Evolutionary conservation across 2,113 vertebrate species (phyloP).

Genomic region (Stegostoma tigrinum): DNA sequence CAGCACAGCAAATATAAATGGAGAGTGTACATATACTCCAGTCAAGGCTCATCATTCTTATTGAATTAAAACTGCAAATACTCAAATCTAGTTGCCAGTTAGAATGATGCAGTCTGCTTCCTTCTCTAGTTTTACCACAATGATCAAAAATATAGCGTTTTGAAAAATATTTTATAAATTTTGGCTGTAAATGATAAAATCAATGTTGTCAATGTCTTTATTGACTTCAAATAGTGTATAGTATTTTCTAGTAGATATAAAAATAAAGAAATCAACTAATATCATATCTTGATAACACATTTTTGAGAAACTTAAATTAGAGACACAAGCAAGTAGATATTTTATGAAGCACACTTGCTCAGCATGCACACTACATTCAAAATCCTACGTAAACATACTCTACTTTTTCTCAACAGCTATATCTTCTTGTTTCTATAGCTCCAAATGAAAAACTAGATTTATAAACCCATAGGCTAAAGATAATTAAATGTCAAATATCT

Average conservation of each 20-base stretch:
- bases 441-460: conserved; percentile 30
- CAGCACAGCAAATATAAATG: not conserved
- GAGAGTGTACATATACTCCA: not conserved
- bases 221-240: not conserved
- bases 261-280: not conserved
- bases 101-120: not conserved
- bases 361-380: not conserved
- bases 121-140: not conserved
- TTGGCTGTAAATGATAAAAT: not conserved
- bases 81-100: not conserved
- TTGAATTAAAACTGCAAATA: not conserved
- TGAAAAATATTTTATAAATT: not conserved
- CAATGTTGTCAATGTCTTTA: not conserved
- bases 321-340: not conserved
- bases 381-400: conserved; percentile 20
- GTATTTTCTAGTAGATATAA: not conserved
- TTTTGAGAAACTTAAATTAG: conserved; percentile 22
- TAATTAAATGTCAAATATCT: conserved; percentile 38
- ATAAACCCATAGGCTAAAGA: conserved; percentile 27
- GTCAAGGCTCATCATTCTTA: not conserved
- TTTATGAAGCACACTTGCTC: not conserved
- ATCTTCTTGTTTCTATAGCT: conserved; percentile 16
- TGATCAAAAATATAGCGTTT: not conserved
- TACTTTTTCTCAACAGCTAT: conserved; percentile 28
- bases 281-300: not conserved